Evolutionary conservation across 2,888 invertebrate genomes (phyloP), one percentile per base, ranked within the genome.

Genomic region (Xanthorhoe spadicearia): DNA sequence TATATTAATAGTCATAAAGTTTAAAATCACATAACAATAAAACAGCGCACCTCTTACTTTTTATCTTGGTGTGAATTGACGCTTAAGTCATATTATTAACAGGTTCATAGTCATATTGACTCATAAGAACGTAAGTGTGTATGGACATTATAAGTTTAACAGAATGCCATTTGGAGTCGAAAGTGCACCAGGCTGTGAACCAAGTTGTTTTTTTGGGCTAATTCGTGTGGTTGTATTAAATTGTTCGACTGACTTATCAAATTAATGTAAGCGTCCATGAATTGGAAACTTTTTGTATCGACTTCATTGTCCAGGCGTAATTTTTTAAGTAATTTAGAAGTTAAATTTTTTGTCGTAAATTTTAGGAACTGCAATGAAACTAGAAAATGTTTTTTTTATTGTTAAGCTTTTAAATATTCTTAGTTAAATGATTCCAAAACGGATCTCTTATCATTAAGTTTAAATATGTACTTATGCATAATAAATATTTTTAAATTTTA

Each of bases 181-280:
- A 53, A 17, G 1, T 58, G 19, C 38, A 50, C 62, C 49, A 35
- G 56, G 49, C 63, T 43, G 46, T 63, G 60, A 18, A 28, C 60
- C 56, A 53, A n/a, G 52, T 64, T 66, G 49, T 61, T 58, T 58
- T 65, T 58, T 61, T 65, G 67, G 70, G 64, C 70, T 65, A 59
- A 62, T 43, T 59, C 50, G 82, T 80, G 78, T 79, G 85, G 86
- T 86, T 86, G 86, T 86, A 84, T 78, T 81, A 58, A 63, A 69
- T 82, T 79, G 82, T 84, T 87, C 82, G 89, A 89, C 89, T 89
- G 89, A 89, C 76, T 87, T 88, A 87, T 86, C 81, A 84, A 74
- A 73, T 80, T 82, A 83, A 82, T 71, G 65, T 71, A 68, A 68
- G 71, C 89, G 90, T 90, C 90, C 90, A 89, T 78, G 1, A 76